Conservation (phyloP, 2,888 invertebrate genomes). For the Eledone cirrhosa region DNA sequence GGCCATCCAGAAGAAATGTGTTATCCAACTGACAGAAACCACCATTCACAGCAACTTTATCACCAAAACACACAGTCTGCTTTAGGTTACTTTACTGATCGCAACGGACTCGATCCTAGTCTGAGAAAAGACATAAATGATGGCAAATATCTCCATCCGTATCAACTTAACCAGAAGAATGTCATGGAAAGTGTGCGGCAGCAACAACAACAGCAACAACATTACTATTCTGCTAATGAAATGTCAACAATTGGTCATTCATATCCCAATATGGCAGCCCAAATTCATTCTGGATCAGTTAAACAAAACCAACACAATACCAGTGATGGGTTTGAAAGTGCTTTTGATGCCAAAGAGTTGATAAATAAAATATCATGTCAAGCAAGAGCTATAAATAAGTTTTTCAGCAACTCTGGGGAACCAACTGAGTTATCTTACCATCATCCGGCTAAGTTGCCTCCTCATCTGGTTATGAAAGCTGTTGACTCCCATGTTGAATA, state of each 20-base stretch:
- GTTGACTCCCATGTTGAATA: slow-evolving; percentile 13
- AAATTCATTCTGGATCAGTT: slow-evolving; percentile 10
- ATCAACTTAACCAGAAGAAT: slow-evolving; percentile 4
- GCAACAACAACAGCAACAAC: background rate
- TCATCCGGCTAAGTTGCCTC: slow-evolving; percentile 11
- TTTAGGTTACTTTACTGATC: background rate
- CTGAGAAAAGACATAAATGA: slow-evolving; percentile 16
- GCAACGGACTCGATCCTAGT: slow-evolving; percentile 12
- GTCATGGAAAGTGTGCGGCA: slow-evolving; percentile 11
- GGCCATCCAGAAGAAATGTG: slow-evolving; percentile 22
- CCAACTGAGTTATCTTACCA: slow-evolving; percentile 17
- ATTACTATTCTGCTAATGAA: background rate
- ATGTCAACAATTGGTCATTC: background rate
- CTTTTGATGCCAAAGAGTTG: slow-evolving; percentile 25
- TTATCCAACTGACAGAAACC: background rate
- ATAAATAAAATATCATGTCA: slow-evolving; percentile 28
- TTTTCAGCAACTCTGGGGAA: slow-evolving; percentile 27
- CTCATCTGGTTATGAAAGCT: background rate
- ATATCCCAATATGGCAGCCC: background rate
- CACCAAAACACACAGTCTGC: slow-evolving; percentile 10
- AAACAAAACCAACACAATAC: slow-evolving; percentile 14
- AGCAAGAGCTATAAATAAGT: slow-evolving; percentile 28
- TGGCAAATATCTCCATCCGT: slow-evolving; percentile 2
- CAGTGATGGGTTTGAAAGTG: slow-evolving; percentile 27
- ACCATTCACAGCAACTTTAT: background rate